Evolutionary conservation across 2,113 vertebrate species (phyloP).

Genomic region (Kobus ellipsiprymnus): DNA sequence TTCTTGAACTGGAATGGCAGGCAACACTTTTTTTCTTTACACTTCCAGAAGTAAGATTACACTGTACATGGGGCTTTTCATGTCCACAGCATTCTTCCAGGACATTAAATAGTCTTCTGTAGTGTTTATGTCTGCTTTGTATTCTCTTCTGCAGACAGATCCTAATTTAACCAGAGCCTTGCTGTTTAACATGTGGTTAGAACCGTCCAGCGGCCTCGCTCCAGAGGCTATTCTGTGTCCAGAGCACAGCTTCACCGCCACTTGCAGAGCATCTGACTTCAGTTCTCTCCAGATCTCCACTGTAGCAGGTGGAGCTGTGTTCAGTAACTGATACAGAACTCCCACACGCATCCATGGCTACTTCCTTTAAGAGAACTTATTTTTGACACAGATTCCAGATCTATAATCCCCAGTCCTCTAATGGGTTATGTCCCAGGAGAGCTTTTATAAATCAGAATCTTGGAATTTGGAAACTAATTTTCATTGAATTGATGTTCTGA

Average conservation of each 20-base stretch:
- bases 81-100: not conserved
- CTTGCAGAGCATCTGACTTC: not conserved
- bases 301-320: not conserved
- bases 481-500: not conserved
- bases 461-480: constrained; percentile 21
- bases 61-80: not conserved
- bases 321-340: not conserved
- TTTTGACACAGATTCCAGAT: not conserved
- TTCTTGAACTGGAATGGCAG: not conserved
- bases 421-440: not conserved
- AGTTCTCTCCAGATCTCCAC: not conserved
- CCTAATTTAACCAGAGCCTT: not conserved
- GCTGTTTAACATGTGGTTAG: not conserved
- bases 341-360: not conserved
- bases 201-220: not conserved
- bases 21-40: not conserved
- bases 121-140: not conserved
- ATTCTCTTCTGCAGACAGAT: not conserved
- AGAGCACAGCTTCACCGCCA: not conserved
- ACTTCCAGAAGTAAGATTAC: not conserved
- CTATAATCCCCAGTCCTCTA: not conserved
- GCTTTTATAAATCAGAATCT: not conserved
- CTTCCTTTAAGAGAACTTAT: not conserved
- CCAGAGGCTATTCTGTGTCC: not conserved
- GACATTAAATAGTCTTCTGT: not conserved